phyloP scores from a whole-genome alignment of 2,113 vertebrate species.

The Cyphotilapia sp. region DNA sequence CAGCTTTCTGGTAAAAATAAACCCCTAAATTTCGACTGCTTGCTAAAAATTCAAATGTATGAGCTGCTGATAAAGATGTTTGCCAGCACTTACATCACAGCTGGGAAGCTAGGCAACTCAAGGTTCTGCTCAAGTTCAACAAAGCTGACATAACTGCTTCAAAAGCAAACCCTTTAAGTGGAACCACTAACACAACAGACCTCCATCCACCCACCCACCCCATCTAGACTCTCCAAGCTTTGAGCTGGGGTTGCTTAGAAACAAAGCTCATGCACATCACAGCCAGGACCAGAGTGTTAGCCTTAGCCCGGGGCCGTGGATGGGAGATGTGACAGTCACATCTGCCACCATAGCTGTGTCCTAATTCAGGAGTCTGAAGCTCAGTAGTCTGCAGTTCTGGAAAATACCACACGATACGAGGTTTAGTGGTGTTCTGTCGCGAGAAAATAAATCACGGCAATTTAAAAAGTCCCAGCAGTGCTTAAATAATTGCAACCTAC shows the following conservation, averaged over 20 bases:
- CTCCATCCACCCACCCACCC: neutral
- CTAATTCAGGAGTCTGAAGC: neutral
- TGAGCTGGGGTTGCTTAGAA: slow-evolving; percentile 47
- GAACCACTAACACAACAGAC: neutral
- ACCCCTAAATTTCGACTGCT: neutral
- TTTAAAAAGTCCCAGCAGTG: neutral
- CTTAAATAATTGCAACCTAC: neutral
- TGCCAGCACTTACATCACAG: neutral
- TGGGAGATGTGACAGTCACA: neutral
- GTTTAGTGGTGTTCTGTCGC: neutral
- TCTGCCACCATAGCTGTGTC: neutral
- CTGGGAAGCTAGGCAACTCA: neutral
- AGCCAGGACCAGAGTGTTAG: neutral
- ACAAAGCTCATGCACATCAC: slow-evolving; percentile 29
- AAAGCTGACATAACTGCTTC: neutral
- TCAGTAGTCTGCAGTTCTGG: neutral
- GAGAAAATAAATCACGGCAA: neutral
- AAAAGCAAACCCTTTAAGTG: neutral
- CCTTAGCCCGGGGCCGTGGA: neutral
- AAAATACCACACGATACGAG: fast-evolving
- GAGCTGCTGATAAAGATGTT: neutral
- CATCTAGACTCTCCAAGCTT: neutral
- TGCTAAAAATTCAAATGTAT: neutral
- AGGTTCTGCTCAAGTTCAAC: neutral
- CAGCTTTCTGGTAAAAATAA: neutral